Base-by-base conservation (phyloP, 2,888 invertebrate species). In the Synanthedon andrenaeformis region DNA sequence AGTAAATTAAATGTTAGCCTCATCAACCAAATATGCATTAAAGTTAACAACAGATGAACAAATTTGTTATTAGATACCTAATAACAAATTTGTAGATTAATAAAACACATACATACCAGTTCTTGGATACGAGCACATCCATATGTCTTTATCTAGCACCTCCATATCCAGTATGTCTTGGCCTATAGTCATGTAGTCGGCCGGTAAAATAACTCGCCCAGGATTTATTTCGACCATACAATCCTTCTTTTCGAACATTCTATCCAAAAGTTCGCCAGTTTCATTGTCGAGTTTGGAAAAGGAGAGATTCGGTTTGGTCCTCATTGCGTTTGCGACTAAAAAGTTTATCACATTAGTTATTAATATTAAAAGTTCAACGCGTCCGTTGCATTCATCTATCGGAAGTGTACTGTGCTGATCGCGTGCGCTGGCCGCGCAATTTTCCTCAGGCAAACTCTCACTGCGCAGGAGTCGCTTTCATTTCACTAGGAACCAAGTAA, bases 41-140 rank as follows among this genome's bases (percentile, higher is more conserved):
- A 35, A 35, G 35, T 35, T 35, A 35, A 35, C 8, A 8, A n/a
- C 17, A 17, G 17, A 17, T 17, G 17, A n/a, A n/a, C n/a, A n/a
- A n/a, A n/a, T 17, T 17, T 17, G 2, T 2, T 17, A 2, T 23
- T 1, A 23, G 10, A 35, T 35, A n/a, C n/a, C n/a, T n/a, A 35
- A 35, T 35, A 35, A 35, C 6, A 8, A 10, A 35, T 35, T 35
- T 10, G 35, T 1, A 35, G 1, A 8, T 35, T 10, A 10, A 6
- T 35, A 35, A 35, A 35, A 35, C 35, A 35, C 35, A 45, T 45
- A 71, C 83, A 79, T 72, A 95, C 96, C 96, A 64, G 96, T 95
- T 67, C 96, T 91, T 0, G 97, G 96, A 84, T 93, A 96, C 10
- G 96, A 96, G 50, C 94, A 91, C 74, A 96, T 89, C 93, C 96